phyloP scores from a whole-genome alignment of 2,113 vertebrate species.

The Istiophorus platypterus region DNA sequence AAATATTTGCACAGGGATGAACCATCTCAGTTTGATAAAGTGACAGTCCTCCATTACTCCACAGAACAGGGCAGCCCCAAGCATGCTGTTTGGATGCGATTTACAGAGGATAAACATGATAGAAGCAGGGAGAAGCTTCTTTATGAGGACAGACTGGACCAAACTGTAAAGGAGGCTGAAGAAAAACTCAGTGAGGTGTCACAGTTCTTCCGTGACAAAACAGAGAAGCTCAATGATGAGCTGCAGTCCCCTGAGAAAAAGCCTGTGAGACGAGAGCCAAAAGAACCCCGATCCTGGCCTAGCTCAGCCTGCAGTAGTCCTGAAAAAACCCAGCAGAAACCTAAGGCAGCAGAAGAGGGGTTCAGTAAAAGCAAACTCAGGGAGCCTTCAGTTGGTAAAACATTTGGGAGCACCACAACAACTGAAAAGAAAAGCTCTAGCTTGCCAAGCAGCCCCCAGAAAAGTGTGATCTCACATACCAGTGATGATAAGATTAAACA shows the following conservation, averaged over 20 bases:
- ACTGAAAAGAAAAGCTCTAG: conserved; percentile 88
- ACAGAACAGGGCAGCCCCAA: conserved; percentile 95
- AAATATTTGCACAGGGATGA: conserved; percentile 91
- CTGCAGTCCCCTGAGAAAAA: conserved; percentile 98
- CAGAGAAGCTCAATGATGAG: conserved; percentile 97
- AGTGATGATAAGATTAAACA: conserved; percentile 84
- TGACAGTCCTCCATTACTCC: conserved; percentile 96
- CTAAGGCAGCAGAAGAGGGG: conserved; percentile 80
- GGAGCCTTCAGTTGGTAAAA: conserved; percentile 81
- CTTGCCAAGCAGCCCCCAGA: conserved; percentile 91
- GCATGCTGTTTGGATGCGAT: conserved; percentile 97
- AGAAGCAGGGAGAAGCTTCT: conserved; percentile 95
- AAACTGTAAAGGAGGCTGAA: conserved; percentile 98
- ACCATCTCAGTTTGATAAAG: conserved; percentile 91
- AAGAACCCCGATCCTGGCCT: conserved; percentile 88
- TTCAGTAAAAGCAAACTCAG: conserved; percentile 86
- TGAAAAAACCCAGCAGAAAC: conserved; percentile 88
- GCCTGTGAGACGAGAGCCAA: conserved; percentile 85
- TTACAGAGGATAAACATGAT: conserved; percentile 96
- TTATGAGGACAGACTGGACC: conserved; percentile 98
- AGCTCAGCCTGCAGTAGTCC: conserved; percentile 92
- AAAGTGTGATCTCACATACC: conserved; percentile 77
- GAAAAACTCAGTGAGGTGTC: conserved; percentile 98
- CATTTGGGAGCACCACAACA: conserved; percentile 80
- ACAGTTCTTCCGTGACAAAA: conserved; percentile 99